These are phyloP conservation scores for Sprattus sprattus DNA, from an alignment of 2,113 vertebrate species.

Conservation along the genomic window DNA sequence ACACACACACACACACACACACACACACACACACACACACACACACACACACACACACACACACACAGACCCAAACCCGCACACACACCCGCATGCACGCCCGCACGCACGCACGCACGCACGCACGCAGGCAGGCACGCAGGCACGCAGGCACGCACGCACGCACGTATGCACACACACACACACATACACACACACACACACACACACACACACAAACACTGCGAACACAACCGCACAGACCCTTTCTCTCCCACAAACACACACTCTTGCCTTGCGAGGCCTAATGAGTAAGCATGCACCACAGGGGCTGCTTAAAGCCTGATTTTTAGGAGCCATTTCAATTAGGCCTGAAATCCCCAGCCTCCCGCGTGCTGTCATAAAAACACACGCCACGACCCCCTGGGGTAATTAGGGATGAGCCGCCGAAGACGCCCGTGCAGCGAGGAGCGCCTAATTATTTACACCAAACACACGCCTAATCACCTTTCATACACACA, in stretches of 20 bases:
- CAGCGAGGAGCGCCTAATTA: neutral
- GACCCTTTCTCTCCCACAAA: neutral
- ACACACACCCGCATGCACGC: neutral
- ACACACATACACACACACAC: neutral
- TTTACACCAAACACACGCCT: constrained; percentile 7
- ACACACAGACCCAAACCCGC: neutral
- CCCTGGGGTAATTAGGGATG: constrained; percentile 8
- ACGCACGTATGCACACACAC: neutral
- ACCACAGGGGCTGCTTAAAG: constrained; percentile 33
- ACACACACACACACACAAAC: neutral
- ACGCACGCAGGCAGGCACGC: neutral
- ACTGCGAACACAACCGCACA: neutral
- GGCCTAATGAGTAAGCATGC: constrained; percentile 40
- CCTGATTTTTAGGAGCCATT: constrained; percentile 37
- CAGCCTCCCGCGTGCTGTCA: constrained; percentile 19
- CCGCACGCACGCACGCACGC: neutral
- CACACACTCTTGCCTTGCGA: neutral
- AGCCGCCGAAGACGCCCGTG: neutral
- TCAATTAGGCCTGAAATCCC: constrained; percentile 43
- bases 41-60: constrained; percentile 30
- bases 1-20: constrained; percentile 32
- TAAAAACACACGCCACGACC: neutral
- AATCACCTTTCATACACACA: constrained; percentile 31
- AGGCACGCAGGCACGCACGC: constrained; percentile 15
- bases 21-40: constrained; percentile 12